Evolutionary conservation across 2,888 invertebrate genomes (phyloP).

Genomic region (Drosophila colorata): DNA sequence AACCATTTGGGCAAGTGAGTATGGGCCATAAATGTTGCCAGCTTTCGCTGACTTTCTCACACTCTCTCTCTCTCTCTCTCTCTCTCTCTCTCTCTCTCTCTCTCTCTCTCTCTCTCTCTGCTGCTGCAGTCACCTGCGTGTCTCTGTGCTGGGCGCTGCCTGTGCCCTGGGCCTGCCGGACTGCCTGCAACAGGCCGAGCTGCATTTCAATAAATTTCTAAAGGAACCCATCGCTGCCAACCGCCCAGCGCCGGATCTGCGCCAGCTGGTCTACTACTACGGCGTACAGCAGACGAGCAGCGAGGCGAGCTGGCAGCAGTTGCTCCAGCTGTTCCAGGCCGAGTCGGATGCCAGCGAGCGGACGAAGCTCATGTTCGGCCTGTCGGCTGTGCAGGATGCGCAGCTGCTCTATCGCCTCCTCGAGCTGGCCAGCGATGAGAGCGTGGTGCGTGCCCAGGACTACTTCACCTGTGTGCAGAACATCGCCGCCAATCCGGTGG

Average conservation of each 20-base stretch:
- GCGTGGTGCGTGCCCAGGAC: conserved; percentile 92
- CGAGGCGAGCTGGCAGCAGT: conserved; percentile 89
- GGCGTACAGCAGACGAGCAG: conserved; percentile 88
- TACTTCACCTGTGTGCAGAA: conserved; percentile 89
- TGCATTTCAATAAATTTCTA: conserved; percentile 88
- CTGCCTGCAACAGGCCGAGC: conserved; percentile 87
- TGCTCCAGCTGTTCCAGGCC: conserved; percentile 89
- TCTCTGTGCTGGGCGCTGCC: conserved; percentile 88
- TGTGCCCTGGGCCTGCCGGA: conserved; percentile 87
- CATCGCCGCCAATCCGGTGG: conserved; percentile 90
- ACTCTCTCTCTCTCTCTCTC: too few relatives aligned
- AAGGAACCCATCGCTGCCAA: conserved; percentile 76
- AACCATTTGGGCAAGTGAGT: conserved; percentile 83
- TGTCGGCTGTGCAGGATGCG: conserved; percentile 89
- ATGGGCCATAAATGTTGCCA: too few relatives aligned
- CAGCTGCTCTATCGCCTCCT: conserved; percentile 89
- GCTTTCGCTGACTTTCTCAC: background rate
- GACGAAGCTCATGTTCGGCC: conserved; percentile 89
- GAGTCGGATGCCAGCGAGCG: conserved; percentile 93
- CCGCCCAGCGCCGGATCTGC: conserved; percentile 88
- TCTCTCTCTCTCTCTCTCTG: background rate
- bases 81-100: background rate
- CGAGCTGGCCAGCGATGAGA: conserved; percentile 89
- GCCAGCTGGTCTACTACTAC: conserved; percentile 88
- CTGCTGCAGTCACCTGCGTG: conserved; percentile 88